Base-by-base conservation (phyloP, 1,140 invertebrate genomes). In the Rhagoletis pomonella region DNA sequence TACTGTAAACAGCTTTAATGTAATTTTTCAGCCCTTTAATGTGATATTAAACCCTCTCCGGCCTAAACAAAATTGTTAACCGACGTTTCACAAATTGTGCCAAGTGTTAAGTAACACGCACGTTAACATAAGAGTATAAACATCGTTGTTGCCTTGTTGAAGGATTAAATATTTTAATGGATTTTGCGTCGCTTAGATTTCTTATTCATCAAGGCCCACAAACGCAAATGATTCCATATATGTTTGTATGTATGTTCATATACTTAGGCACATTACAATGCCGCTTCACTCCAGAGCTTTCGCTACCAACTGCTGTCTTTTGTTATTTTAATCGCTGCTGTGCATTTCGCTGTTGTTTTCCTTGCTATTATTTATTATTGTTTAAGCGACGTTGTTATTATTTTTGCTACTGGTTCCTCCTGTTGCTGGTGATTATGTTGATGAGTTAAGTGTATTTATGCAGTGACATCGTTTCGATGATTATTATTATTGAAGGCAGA, bases 91-190 rank as follows among this genome's bases (percentile, higher is more conserved):
- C 17, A 55, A 81, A 81, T 81, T 81, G 73, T 81, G 73, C 73
- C 73, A 81, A 81, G 7, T 50, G 47, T n/a, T 47, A 9, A 9
- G 55, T n/a, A 81, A n/a, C 42, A 50, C 42, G 55, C 9, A 58
- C 12, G 29, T 17, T 29, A 3, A 19, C 73, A 81, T n/a, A 29
- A 39, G 47, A 12, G 9, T 19, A 47, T 73, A 17, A 62, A 19
- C 29, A 1, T 44, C 58, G 29, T 14, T 64, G 55, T 17, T 77
- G 55, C 19, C 62, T 85, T 62, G 55, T 87, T 84, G 84, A 87
- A 87, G 87, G 87, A 87, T 87, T 87, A 87, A 29, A 84, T 17
- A 64, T 87, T 87, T 84, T 87, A 87, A 87, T 87, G 87, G 87
- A 87, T 87, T 87, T 87, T 84, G 84, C 60, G 60, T 59, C 60